Conservation (phyloP, 2,888 invertebrate genomes). For the Meandrusa payeni region DNA sequence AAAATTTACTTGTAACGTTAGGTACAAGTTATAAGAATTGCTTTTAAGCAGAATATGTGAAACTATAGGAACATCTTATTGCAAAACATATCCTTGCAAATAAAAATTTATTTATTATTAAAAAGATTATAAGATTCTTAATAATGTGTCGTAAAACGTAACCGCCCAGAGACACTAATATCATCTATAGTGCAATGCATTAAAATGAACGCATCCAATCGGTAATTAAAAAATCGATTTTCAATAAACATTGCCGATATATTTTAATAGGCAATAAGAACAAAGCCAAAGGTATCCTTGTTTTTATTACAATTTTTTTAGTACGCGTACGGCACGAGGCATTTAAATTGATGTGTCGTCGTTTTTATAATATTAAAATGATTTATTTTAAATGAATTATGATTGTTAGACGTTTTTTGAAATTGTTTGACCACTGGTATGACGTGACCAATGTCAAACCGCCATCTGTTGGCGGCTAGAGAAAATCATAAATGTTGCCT, state of each 20-base stretch:
- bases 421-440: too few relatives aligned
- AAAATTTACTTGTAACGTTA: too few relatives aligned
- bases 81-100: too few relatives aligned
- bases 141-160: conserved; percentile 6
- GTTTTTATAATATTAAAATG: conserved; percentile 54
- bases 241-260: conserved; percentile 68
- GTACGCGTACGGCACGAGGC: conserved; percentile 51
- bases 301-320: conserved; percentile 30
- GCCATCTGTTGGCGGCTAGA: too few relatives aligned
- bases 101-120: too few relatives aligned
- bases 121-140: too few relatives aligned
- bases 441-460: too few relatives aligned
- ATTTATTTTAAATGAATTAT: conserved; percentile 68
- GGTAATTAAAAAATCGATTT: conserved; percentile 64
- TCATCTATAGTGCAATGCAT: conserved; percentile 45
- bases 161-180: conserved; percentile 26
- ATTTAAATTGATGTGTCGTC: conserved; percentile 60
- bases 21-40: too few relatives aligned
- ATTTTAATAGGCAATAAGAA: conserved; percentile 67
- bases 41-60: too few relatives aligned
- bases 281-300: conserved; percentile 34
- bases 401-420: too few relatives aligned
- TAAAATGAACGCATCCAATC: conserved; percentile 52
- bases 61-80: too few relatives aligned
- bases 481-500: too few relatives aligned